A percentile compares a stretch with the other conserved stretches of the same genome.
phyloP scores from a whole-genome alignment of 1,140 invertebrate genomes.

The Epicauta chinensis region DNA sequence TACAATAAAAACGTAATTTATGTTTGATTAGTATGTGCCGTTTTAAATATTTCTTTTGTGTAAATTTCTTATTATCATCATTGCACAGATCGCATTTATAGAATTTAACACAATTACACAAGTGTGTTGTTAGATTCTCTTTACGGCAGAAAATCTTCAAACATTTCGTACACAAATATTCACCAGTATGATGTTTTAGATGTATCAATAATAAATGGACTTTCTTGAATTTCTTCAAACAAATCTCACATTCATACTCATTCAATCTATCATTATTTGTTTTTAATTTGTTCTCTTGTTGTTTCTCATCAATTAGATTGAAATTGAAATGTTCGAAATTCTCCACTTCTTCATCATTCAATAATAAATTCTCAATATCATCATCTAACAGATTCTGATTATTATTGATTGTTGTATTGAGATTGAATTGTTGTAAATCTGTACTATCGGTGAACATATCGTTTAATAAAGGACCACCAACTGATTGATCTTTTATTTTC shows the following conservation, averaged over 20 bases:
- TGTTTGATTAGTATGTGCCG: constrained; percentile 34
- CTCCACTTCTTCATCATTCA: constrained; percentile 21
- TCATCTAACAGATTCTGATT: constrained; percentile 34
- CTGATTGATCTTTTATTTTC: constrained; percentile 12
- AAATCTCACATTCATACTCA: constrained; percentile 49
- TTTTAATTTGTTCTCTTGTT: too few relatives aligned
- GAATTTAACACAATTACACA: constrained; percentile 24
- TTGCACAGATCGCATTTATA: constrained; percentile 33
- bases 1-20: constrained; percentile 26
- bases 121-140: constrained; percentile 38
- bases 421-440: constrained; percentile 6
- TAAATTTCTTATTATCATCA: constrained; percentile 23
- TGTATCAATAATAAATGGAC: constrained; percentile 46
- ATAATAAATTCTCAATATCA: constrained; percentile 26
- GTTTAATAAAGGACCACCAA: constrained; percentile 34
- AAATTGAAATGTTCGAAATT: constrained; percentile 34
- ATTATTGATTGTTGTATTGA: background rate
- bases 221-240: constrained; percentile 46
- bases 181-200: constrained; percentile 48
- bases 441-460: constrained; percentile 27
- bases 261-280: constrained; percentile 20
- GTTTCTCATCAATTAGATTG: constrained; percentile 17
- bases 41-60: constrained; percentile 34
- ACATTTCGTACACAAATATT: constrained; percentile 44
- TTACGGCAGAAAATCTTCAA: constrained; percentile 38